Base-by-base conservation (phyloP, 2,797 vertebrate species). In the Pygocentrus nattereri region DNA sequence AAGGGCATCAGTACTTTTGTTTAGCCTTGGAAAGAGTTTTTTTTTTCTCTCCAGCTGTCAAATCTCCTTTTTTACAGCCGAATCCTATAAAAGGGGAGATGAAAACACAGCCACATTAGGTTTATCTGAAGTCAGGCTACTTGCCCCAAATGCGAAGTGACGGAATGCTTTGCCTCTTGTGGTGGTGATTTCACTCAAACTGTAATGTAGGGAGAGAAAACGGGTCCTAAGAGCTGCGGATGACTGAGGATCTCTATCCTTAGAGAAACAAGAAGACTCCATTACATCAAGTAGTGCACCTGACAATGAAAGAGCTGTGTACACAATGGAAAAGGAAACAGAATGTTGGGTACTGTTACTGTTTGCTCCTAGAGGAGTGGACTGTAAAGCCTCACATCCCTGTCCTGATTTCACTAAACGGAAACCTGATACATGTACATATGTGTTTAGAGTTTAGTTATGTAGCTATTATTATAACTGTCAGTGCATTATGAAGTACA, bases 1-100 rank as follows among this genome's bases (percentile, higher is more conserved):
- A 86, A 80, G 78, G 76, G 30, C 72, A 65, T 12, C 21, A 49
- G 27, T 49, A 56, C 10, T 78, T 56, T 21, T 30, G 27, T 79
- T 74, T 38, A 72, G 59, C 56, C 31, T 69, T 38, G 4, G 6
- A 73, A 27, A 69, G 30, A 62, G 54, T n/a, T n/a, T 79, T 61
- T 21, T 38, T 34, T 56, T 49, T 69, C 30, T 44, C 31, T 27
- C 30, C n/a, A 19, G 62, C 12, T 3, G n/a, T 54, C 12, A 62
- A 41, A 38, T 38, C 5, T 31, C 54, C 49, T 27, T 25, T 61
- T 70, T 6, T 18, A 71, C 44, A 34, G 64, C n/a, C 31, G 21
- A 6, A 27, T 50, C 25, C n/a, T 67, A 3, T 74, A 74, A 65
- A 50, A 34, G 59, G 27, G 21, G 25, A 34, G 5, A 78, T 31